A percentile compares a stretch with the other conserved stretches of the same genome.
These are phyloP conservation scores for Lichenostomus cassidix DNA, from an alignment of 2,113 vertebrate species.

Conservation along the genomic window DNA sequence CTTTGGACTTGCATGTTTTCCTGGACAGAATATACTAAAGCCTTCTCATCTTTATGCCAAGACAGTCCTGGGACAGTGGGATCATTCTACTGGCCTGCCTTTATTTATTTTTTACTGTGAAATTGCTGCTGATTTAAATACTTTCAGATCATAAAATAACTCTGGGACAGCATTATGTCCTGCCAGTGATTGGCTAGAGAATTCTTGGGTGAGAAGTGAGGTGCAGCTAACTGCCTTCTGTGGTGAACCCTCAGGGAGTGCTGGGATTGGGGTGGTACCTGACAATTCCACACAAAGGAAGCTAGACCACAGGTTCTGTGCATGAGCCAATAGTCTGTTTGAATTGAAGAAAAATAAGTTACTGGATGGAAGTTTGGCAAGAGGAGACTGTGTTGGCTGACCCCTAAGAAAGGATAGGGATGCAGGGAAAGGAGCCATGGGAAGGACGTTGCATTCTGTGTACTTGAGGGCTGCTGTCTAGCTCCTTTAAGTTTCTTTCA, in stretches of 20 bases:
- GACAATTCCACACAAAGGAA: neutral
- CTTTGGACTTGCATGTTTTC: neutral
- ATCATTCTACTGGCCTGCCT: neutral
- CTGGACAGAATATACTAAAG: neutral
- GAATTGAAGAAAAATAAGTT: neutral
- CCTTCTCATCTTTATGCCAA: neutral
- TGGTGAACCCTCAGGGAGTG: neutral
- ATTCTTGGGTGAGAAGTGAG: neutral
- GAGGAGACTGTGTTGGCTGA: neutral
- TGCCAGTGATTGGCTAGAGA: neutral
- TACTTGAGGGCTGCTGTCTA: neutral
- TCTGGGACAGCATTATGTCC: neutral
- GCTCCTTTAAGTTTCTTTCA: constrained; percentile 47
- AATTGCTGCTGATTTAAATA: neutral
- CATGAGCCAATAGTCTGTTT: neutral
- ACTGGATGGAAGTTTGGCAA: neutral
- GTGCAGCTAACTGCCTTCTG: neutral
- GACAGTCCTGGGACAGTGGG: neutral
- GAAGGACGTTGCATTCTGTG: neutral
- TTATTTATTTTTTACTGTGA: neutral
- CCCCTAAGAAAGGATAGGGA: neutral
- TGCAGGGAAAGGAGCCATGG: neutral
- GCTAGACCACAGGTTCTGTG: neutral
- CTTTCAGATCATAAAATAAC: neutral
- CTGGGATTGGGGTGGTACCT: neutral